These are phyloP conservation scores for Mamestra brassicae DNA, from an alignment of 2,888 invertebrate species.

Conservation along the genomic window DNA sequence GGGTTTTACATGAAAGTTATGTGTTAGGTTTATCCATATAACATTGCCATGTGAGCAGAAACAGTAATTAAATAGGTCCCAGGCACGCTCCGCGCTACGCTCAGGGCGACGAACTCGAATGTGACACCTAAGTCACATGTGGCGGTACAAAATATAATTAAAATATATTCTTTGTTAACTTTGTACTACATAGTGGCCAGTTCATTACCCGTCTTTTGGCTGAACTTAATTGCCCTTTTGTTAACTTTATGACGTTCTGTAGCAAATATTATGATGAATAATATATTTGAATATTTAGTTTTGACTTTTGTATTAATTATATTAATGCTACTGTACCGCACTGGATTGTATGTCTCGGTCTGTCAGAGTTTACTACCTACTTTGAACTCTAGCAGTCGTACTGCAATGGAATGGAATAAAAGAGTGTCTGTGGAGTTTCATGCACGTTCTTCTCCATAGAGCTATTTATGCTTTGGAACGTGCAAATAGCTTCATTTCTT, in stretches of 20 bases:
- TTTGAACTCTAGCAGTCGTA: background rate
- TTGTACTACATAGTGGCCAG: background rate
- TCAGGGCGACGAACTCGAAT: constrained; percentile 27
- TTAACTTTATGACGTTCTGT: constrained; percentile 21
- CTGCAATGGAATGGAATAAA: too few species aligned
- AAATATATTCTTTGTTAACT: constrained; percentile 15
- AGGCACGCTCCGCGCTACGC: constrained; percentile 16
- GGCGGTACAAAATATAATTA: constrained; percentile 19
- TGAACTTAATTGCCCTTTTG: constrained; percentile 2
- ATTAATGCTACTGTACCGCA: background rate
- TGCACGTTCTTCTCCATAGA: too few species aligned
- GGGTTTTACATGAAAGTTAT: background rate
- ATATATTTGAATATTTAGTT: background rate
- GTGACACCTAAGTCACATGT: constrained; percentile 30
- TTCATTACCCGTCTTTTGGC: constrained; percentile 19
- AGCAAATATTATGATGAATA: constrained; percentile 3
- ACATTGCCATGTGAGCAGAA: background rate
- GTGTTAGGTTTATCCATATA: constrained; percentile 15
- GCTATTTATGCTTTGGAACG: too few species aligned
- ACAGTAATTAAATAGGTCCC: constrained; percentile 44
- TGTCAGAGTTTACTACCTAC: background rate
- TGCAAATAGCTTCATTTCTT: too few species aligned
- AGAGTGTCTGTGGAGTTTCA: too few species aligned
- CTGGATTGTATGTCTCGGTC: background rate
- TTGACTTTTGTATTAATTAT: background rate